Evolutionary conservation across 2,797 vertebrate genomes (phyloP).

Genomic region (Threskiornis aethiopicus): DNA sequence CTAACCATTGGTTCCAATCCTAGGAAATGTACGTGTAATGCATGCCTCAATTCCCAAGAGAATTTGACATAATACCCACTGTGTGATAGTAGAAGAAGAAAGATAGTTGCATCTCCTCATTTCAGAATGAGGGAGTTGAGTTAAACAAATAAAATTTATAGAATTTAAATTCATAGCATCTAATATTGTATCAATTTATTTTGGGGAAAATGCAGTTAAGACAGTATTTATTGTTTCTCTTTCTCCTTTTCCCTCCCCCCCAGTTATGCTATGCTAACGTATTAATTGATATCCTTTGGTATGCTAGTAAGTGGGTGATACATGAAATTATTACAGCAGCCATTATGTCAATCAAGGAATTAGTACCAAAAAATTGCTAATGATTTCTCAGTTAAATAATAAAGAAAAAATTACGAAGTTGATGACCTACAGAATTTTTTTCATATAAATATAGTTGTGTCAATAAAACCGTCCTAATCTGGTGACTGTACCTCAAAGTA

Average conservation of each 20-base stretch:
- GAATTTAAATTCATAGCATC: background rate
- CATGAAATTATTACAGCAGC: background rate
- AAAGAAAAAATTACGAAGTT: background rate
- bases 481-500: background rate
- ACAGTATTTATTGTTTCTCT: fast-evolving
- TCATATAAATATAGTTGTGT: background rate
- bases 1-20: background rate
- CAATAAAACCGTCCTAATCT: background rate
- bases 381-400: background rate
- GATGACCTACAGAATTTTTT: background rate
- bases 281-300: background rate
- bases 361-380: background rate
- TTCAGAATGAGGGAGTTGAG: background rate
- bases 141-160: background rate
- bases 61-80: background rate
- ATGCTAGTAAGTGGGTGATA: background rate
- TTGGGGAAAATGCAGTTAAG: background rate
- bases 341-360: background rate
- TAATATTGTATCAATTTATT: background rate
- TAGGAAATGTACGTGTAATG: background rate
- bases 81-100: background rate
- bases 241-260: background rate
- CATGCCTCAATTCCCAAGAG: background rate
- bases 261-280: background rate
- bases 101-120: background rate